Evolutionary conservation across 2,113 vertebrate species (phyloP), one percentile per base, ranked within the genome.

Genomic region (Tragulus kanchil): DNA sequence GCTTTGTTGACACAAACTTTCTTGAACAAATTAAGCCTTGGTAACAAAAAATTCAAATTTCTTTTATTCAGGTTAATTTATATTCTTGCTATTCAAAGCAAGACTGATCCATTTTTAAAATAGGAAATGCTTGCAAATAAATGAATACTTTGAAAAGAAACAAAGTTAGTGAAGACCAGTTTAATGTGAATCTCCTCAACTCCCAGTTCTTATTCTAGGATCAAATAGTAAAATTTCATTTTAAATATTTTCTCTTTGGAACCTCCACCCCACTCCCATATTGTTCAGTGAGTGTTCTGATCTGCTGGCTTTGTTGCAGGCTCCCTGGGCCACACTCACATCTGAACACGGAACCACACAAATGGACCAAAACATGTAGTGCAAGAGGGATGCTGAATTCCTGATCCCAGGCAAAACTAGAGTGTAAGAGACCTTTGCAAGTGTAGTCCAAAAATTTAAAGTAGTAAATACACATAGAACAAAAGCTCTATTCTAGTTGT

Each of bases 401-500:
- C 79, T 85, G 81, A 52, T 67, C 28, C 97, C 91, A 65, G 31
- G 83, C 64, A 65, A n/a, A 45, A 84, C 56, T 48, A 85, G 83
- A 85, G 94, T 97, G 94, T 64, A 78, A 90, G 73, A 25, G 64
- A 93, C 36, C 92, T 73, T 58, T 85, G 95, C 45, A 91, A 93
- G 45, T 78, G 67, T 93, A 48, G 71, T 82, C 52, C 73, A 91
- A 75, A 94, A 93, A 98, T 96, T 98, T 98, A 98, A 96, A 89
- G 94, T 79, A 96, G 98, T 98, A 98, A 98, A 98, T 89, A 97
- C 97, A 75, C 82, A 71, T 54, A 48, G 95, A 96, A 98, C 98
- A 98, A 98, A 98, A 98, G 96, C 92, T 95, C 94, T 90, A 97
- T 98, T 97, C 98, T 98, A 92, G 83, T 85, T 88, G 95, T 92